Evolutionary conservation across 2,888 invertebrate genomes (phyloP), one percentile per base, ranked within the genome.

Genomic region (Crematogaster levior): DNA sequence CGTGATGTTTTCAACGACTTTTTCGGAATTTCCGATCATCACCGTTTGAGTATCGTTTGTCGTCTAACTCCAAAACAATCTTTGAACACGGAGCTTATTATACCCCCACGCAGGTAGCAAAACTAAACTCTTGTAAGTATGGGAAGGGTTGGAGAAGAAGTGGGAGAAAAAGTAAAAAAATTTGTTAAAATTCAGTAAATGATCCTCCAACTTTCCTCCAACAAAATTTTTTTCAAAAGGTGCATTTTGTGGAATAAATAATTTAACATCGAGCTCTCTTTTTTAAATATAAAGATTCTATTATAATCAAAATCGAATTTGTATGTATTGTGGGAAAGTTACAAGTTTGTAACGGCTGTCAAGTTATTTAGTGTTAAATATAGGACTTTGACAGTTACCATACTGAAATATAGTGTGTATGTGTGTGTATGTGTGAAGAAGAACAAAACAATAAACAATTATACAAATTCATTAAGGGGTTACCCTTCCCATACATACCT

Each of bases 21-120:
- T 65, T 65, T 1, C 15, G 24, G 12, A n/a, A n/a, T 40, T 10
- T n/a, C 43, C 4, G 43, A 24, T 21, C 61, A 63, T 74, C 21
- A 51, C 37, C 10, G 27, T 51, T 68, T 60, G 81, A 46, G 5
- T 27, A 60, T 58, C 37, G 37, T 34, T 40, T 24, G 48, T 65
- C 58, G 46, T 40, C 81, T 68, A 81, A n/a, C 46, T 48, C 48
- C 53, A 51, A 85, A 58, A 56, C 15, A 24, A 1, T 56, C 7
- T 37, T 72, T 37, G 37, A 27, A 24, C n/a, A 58, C 24, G n/a
- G 40, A 58, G 27, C 24, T 34, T 72, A 58, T 72, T 72, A 27
- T 72, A 58, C 24, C 27, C 72, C 58, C 72, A 40, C 72, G 4
- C 58, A 10, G 63, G 63, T 43, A 65, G 10, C 63, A 65, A 65